Evolutionary conservation across 2,113 vertebrate genomes (phyloP).

Genomic region (Aramus guarauna): DNA sequence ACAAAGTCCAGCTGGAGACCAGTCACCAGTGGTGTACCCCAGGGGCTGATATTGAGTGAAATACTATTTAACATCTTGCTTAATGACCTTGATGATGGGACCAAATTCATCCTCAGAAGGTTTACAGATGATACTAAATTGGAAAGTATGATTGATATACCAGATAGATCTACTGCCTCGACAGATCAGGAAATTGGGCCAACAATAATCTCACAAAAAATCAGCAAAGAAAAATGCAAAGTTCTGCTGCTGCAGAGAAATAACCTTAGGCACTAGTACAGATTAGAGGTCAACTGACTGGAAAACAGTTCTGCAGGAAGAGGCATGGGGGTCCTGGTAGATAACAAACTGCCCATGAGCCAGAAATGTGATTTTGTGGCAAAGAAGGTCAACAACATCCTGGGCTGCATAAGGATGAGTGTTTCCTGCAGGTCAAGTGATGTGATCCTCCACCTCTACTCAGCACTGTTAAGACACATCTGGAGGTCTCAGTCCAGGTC

Average conservation of each 20-base stretch:
- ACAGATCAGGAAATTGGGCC: not conserved
- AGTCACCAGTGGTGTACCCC: not conserved
- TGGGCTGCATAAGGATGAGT: not conserved
- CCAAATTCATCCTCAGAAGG: too few relatives aligned
- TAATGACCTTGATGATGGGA: not conserved
- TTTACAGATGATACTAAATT: not conserved
- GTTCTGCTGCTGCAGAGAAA: not conserved
- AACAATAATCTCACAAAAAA: not conserved
- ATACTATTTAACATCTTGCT: not conserved
- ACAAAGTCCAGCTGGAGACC: not conserved
- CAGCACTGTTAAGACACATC: not conserved
- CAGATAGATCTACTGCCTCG: not conserved
- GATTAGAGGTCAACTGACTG: not conserved
- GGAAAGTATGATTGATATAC: not conserved
- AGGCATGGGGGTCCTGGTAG: not conserved
- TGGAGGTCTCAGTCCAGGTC: not conserved
- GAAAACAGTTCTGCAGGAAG: not conserved
- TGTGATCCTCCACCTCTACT: not conserved
- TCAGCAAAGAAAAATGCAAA: not conserved
- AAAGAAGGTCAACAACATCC: not conserved
- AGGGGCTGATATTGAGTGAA: not conserved
- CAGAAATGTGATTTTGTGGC: not conserved
- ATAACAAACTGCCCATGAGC: not conserved
- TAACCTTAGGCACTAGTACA: not conserved
- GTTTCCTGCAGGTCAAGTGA: rapidly evolving